phyloP scores from a whole-genome alignment of 2,888 invertebrate species.

The Netelia fuscicornis region DNA sequence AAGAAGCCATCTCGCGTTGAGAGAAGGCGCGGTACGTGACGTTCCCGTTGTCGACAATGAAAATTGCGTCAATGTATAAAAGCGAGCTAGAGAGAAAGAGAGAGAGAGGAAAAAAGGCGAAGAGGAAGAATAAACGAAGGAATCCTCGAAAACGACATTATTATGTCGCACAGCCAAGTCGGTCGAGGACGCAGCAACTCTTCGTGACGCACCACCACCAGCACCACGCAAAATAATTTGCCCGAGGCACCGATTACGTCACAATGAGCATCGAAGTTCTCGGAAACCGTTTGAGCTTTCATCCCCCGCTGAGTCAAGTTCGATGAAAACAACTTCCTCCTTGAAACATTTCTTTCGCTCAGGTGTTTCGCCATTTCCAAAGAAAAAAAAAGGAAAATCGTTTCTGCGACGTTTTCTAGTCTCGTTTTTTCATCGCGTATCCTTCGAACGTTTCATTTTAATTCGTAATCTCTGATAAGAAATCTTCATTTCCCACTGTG shows the following conservation, averaged over 20 bases:
- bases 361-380: background rate
- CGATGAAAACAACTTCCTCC: background rate
- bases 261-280: conserved; percentile 24
- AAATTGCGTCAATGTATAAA: background rate
- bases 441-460: background rate
- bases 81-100: too few relatives aligned
- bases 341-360: background rate
- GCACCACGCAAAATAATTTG: conserved; percentile 14
- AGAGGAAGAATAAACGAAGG: background rate
- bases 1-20: background rate
- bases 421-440: background rate
- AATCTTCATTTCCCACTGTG: background rate
- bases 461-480: too few relatives aligned
- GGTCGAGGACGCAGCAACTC: conserved; percentile 47
- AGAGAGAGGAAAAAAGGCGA: background rate
- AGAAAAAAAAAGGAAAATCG: background rate
- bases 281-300: background rate
- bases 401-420: background rate
- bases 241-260: conserved; percentile 42
- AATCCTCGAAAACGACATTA: conserved; percentile 38
- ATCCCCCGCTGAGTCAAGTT: background rate
- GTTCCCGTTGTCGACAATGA: background rate
- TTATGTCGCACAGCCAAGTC: conserved; percentile 47
- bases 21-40: conserved; percentile 16
- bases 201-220: conserved; percentile 39